Evolutionary conservation across 2,888 invertebrate species (phyloP).

Genomic region (Amorpha juglandis): DNA sequence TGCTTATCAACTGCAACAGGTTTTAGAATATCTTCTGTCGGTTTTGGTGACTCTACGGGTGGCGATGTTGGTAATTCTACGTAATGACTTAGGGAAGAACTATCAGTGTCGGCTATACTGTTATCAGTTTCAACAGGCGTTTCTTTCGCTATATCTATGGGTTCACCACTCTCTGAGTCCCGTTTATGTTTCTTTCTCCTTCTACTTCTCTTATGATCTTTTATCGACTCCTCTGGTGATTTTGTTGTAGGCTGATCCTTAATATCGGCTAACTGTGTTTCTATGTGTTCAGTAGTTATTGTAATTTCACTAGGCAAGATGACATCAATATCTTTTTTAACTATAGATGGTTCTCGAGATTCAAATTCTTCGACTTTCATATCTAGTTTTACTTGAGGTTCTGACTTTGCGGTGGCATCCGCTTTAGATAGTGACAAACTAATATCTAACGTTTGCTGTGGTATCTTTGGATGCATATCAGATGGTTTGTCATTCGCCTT

Average conservation of each 20-base stretch:
- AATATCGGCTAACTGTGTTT: slow-evolving; percentile 42
- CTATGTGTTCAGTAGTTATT: slow-evolving; percentile 51
- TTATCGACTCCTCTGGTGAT: slow-evolving; percentile 48
- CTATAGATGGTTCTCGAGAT: slow-evolving; percentile 51
- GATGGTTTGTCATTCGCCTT: slow-evolving; percentile 34
- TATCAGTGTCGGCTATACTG: slow-evolving; percentile 67
- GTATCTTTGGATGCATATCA: slow-evolving; percentile 37
- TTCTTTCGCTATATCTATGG: slow-evolving; percentile 46
- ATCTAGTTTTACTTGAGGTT: slow-evolving; percentile 66
- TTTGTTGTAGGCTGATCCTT: slow-evolving; percentile 59
- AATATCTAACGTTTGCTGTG: slow-evolving; percentile 64
- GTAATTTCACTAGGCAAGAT: slow-evolving; percentile 62
- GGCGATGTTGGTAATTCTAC: slow-evolving; percentile 76
- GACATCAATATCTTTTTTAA: slow-evolving; percentile 71
- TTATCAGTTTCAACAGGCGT: slow-evolving; percentile 62
- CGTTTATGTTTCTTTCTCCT: slow-evolving; percentile 87
- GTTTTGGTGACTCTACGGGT: slow-evolving; percentile 75
- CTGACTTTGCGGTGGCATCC: slow-evolving; percentile 46
- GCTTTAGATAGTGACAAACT: slow-evolving; percentile 66
- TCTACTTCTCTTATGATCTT: slow-evolving; percentile 83
- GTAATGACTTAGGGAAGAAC: slow-evolving; percentile 75
- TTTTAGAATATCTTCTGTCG: slow-evolving; percentile 51
- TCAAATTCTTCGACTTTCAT: slow-evolving; percentile 64
- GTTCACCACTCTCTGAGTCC: slow-evolving; percentile 58
- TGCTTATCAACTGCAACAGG: slow-evolving; percentile 38